Percentiles rank a stretch among this genome's conserved stretches.
These are phyloP conservation scores for Podarcis lilfordi DNA, from an alignment of 2,797 vertebrate genomes.

Conservation along the genomic window DNA sequence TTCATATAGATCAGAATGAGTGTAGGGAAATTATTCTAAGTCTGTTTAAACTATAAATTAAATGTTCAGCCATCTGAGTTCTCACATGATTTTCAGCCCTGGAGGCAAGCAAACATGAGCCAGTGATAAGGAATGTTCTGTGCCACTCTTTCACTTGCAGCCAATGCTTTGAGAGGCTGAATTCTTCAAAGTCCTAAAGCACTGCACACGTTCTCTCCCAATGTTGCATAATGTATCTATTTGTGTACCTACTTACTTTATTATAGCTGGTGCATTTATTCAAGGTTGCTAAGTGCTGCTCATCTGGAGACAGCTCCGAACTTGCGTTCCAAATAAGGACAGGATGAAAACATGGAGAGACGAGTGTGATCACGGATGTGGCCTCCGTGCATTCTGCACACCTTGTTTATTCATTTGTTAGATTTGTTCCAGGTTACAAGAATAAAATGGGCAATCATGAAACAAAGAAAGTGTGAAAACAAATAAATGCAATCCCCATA, in stretches of 20 bases:
- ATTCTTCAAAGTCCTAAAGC: constrained; percentile 38
- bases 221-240: constrained; percentile 5
- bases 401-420: no score
- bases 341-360: not conserved
- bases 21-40: constrained; percentile 50
- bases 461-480: no score
- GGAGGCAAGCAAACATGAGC: not conserved
- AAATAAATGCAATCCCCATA: no score
- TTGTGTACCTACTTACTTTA: not conserved
- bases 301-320: not conserved
- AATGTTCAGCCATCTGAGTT: constrained; percentile 46
- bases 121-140: constrained; percentile 15
- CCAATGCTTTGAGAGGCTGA: constrained; percentile 38
- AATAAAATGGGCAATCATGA: no score
- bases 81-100: constrained; percentile 11
- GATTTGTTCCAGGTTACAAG: no score
- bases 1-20: constrained; percentile 44
- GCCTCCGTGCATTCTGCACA: not conserved
- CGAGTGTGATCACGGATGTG: not conserved
- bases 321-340: not conserved
- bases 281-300: not conserved
- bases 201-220: not conserved
- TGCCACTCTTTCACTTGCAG: constrained; percentile 31
- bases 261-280: not conserved
- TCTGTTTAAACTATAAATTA: constrained; percentile 49